Evolutionary conservation across 2,797 vertebrate genomes (phyloP).

Genomic region (Ptychadena robeensis): DNA sequence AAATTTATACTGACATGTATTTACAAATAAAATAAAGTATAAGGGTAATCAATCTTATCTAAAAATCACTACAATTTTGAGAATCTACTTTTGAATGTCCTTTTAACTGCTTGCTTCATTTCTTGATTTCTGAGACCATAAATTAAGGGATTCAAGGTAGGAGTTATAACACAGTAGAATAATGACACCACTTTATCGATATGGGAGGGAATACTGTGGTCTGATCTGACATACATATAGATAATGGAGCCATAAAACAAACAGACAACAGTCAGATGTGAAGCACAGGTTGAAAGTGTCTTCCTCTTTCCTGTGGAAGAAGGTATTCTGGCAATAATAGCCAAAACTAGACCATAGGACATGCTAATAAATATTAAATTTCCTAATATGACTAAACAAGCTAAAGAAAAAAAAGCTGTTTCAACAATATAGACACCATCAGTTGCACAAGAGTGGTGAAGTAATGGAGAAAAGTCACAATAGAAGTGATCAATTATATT

Average conservation of each 20-base stretch:
- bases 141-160: conserved; percentile 44
- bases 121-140: conserved; percentile 49
- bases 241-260: conserved; percentile 57
- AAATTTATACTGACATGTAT: neutral
- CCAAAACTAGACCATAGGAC: conserved; percentile 37
- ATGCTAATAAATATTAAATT: conserved; percentile 32
- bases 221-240: conserved; percentile 49
- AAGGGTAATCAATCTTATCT: too few species aligned
- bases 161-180: conserved; percentile 42
- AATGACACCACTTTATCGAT: conserved; percentile 48
- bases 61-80: too few species aligned
- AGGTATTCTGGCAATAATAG: conserved; percentile 37
- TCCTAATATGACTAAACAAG: conserved; percentile 37
- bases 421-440: conserved; percentile 6
- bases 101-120: conserved; percentile 35
- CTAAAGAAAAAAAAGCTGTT: conserved; percentile 38
- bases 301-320: conserved; percentile 24
- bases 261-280: conserved; percentile 52
- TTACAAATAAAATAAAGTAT: too few species aligned
- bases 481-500: conserved; percentile 51
- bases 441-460: conserved; percentile 24
- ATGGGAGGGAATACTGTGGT: conserved; percentile 17
- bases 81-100: neutral
- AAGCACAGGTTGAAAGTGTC: conserved; percentile 43
- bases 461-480: conserved; percentile 52